These are phyloP conservation scores for Antrozous pallidus DNA, from an alignment of 2,797 vertebrate species.

Conservation along the genomic window DNA sequence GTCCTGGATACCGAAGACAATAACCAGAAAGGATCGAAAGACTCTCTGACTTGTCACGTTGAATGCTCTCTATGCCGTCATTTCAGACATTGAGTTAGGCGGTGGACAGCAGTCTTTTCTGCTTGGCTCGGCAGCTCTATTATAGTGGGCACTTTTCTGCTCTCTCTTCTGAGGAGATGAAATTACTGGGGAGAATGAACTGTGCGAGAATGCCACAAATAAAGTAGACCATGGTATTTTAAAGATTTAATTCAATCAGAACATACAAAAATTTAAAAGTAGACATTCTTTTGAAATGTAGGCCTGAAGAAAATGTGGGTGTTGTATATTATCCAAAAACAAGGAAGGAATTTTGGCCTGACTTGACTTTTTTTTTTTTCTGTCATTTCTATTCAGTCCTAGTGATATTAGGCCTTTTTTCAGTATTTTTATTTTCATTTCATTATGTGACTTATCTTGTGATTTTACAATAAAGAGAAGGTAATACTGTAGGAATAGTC, in stretches of 20 bases:
- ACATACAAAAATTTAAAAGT: not conserved
- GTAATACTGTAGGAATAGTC: not conserved
- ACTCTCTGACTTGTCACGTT: not conserved
- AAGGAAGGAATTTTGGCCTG: not conserved
- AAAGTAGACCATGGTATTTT: not conserved
- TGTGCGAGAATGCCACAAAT: not conserved
- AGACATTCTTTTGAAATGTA: not conserved
- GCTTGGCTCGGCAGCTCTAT: not conserved
- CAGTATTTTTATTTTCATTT: not conserved
- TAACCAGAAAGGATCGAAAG: not conserved
- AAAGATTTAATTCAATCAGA: not conserved
- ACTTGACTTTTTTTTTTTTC: not conserved
- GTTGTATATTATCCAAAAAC: not conserved
- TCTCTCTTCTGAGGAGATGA: constrained; percentile 11
- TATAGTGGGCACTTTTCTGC: not conserved
- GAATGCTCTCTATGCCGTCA: not conserved
- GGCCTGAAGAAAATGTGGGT: not conserved
- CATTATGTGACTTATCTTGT: not conserved
- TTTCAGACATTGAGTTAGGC: not conserved
- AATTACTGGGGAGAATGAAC: not conserved
- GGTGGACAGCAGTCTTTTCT: not conserved
- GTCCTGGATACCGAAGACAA: not conserved
- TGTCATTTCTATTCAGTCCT: not conserved
- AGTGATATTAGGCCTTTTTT: not conserved
- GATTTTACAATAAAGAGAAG: not conserved